Evolutionary conservation across 2,113 vertebrate genomes (phyloP).

Genomic region (Sterna hirundo): DNA sequence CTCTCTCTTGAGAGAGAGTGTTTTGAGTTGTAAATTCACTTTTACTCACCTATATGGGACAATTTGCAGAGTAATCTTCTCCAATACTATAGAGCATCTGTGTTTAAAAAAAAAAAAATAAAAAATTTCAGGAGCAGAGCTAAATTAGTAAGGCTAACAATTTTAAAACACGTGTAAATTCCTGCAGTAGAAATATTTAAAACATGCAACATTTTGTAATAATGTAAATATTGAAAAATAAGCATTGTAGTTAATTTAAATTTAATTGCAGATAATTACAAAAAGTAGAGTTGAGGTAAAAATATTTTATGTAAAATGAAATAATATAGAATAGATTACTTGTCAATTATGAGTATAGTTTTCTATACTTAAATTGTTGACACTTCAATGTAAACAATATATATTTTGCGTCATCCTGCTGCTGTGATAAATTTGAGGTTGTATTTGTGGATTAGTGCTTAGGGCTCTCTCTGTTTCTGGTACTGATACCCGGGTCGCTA

Average conservation of each 20-base stretch:
- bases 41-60: background rate
- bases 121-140: background rate
- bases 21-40: background rate
- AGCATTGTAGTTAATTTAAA: background rate
- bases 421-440: background rate
- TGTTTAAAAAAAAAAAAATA: background rate
- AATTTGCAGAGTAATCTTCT: background rate
- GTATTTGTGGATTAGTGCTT: background rate
- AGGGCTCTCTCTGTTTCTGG: background rate
- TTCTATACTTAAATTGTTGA: background rate
- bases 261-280: background rate
- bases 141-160: background rate
- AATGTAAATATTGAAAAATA: background rate
- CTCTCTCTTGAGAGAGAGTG: background rate
- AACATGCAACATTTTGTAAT: background rate
- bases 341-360: background rate
- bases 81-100: background rate
- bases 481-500: background rate
- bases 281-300: background rate
- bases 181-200: background rate
- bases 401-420: background rate
- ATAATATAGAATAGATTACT: background rate
- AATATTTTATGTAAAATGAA: background rate
- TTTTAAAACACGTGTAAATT: background rate
- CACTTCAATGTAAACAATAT: background rate